Evolutionary conservation across 2,113 vertebrate species (phyloP), one percentile per base, ranked within the genome.

Genomic region (Mellivora capensis): DNA sequence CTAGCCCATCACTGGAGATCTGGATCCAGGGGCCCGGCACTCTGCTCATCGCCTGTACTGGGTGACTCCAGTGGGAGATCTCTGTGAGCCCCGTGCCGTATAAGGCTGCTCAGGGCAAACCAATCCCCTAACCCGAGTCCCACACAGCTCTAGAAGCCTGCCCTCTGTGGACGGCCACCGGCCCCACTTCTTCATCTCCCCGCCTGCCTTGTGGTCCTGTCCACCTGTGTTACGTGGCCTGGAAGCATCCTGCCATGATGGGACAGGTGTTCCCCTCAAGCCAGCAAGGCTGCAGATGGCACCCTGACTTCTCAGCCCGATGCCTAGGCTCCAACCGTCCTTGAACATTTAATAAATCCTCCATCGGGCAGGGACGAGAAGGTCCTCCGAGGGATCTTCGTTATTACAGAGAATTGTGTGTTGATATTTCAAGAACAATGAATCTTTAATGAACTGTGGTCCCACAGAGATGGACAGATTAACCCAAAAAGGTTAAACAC

Each of bases 351-450:
- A 2, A 15, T 29, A 44, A 83, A 25, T n/a, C 61, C 49, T 57
- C 0, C 31, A 59, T 37, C n/a, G 20, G 49, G 47, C 37, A 62
- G 77, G 4, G 59, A 54, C 62, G 23, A 88, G 82, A 80, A 72
- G 49, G 77, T 74, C 49, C 77, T 44, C 76, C 47, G 79, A 94
- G 61, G 44, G 10, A 7, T 20, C 21, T 29, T 15, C 23, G n/a
- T 71, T 94, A 90, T 74, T 89, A 91, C 92, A 85, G 86, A 93
- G 82, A 94, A 94, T 57, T 74, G 9, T 34, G 37, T 57, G 72
- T 52, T 81, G 82, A 11, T 79, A 72, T 83, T 90, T 74, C 77
- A 49, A 96, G 96, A 61, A 34, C 31, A 23, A 57, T 88, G 29
- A 96, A 92, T 91, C 42, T 80, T 96, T 86, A 86, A 91, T 23